phyloP scores from a whole-genome alignment of 2,113 vertebrate genomes.

The Chinchilla lanigera region DNA sequence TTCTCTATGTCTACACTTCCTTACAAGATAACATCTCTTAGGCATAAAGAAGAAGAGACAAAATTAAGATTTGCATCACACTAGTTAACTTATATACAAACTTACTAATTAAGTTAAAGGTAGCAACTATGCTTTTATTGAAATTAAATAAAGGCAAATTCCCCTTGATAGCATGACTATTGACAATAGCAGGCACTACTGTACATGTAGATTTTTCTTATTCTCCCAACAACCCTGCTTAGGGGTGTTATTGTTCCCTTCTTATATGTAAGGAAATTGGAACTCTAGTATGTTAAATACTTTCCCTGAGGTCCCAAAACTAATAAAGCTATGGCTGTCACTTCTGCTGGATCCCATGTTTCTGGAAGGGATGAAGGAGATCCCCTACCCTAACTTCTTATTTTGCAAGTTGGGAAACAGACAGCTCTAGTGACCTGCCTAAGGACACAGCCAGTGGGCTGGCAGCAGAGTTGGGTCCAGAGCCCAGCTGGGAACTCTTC shows the following conservation, averaged over 20 bases:
- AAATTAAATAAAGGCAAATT: conserved; percentile 24
- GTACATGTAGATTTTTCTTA: background rate
- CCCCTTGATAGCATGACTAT: background rate
- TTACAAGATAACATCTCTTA: background rate
- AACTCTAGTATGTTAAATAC: background rate
- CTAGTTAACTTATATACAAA: background rate
- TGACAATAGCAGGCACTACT: background rate
- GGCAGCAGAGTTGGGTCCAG: background rate
- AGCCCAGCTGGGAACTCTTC: background rate
- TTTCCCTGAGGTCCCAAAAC: conserved; percentile 10
- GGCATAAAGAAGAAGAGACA: background rate
- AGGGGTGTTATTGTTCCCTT: background rate
- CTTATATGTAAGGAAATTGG: conserved; percentile 44
- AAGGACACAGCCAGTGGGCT: background rate
- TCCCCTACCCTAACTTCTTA: background rate
- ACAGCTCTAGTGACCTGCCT: background rate
- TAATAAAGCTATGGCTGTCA: conserved; percentile 38
- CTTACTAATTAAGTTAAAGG: background rate
- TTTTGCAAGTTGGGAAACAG: conserved; percentile 4
- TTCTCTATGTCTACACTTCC: background rate
- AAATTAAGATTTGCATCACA: background rate
- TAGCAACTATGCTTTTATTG: background rate
- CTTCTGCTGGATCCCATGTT: background rate
- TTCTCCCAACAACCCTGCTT: background rate
- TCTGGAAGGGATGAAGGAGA: conserved; percentile 14